Evolutionary conservation across 1,140 invertebrate genomes (phyloP), one percentile per base, ranked within the genome.

Genomic region (Dolichoris vasculosae): DNA sequence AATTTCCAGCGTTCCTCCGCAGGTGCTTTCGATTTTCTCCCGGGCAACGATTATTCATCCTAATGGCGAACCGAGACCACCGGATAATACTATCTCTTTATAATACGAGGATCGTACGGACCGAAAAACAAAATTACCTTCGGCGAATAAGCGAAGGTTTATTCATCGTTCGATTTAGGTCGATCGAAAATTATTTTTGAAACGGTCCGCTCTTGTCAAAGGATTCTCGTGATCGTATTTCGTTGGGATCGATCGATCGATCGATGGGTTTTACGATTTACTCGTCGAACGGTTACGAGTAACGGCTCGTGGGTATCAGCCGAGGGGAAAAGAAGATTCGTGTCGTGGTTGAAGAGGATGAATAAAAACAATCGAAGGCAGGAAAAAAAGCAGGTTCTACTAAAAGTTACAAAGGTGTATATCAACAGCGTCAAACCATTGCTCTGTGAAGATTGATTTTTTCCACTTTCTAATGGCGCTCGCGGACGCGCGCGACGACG

Each of bases 381-480:
- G 13, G n/a, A n/a, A 30, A 30, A 64, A 64, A 67, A 13, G 20
- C 15, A 69, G 26, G 38, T 71, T 40, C 30, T 82, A n/a, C n/a
- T n/a, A 63, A 43, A 63, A 83, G 38, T 75, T 77, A 64, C 55
- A 32, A 17, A 76, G 40, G 43, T 64, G 26, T 59, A 32, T 75
- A 85, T 59, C 15, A 73, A 75, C 23, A 81, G 51, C 84, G 78
- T 81, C 69, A 38, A 51, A 85, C 51, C 73, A 84, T 75, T 80
- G 59, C 78, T 81, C 78, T 46, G 26, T 40, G 55, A 73, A 71
- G 81, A 88, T 88, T 82, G 82, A 89, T 91, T 92, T 92, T 91
- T 90, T 90, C 79, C 88, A 91, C 91, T 92, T 92, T 92, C 91
- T 92, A 92, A 90, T 86, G 80, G 76, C 46, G 86, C 87, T 88